Conservation (phyloP, 2,113 vertebrate species). For the Corvus hawaiiensis region DNA sequence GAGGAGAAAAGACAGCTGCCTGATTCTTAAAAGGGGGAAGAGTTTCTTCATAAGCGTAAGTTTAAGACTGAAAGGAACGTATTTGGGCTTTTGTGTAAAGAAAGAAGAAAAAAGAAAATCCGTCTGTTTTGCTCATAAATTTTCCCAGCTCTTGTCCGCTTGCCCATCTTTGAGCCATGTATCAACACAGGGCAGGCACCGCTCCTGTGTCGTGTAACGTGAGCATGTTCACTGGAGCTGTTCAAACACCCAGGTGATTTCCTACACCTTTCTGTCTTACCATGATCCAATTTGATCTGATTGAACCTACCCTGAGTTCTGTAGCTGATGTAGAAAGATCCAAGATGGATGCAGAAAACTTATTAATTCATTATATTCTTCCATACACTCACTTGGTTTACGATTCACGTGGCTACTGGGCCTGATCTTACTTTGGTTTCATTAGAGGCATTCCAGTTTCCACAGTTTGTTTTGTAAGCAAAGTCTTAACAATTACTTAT, state of each 20-base stretch:
- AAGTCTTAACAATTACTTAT: not conserved
- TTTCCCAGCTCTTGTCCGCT: not conserved
- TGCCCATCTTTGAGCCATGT: not conserved
- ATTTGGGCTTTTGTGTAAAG: not conserved
- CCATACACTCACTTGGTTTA: not conserved
- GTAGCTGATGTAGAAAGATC: not conserved
- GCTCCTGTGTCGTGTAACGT: not conserved
- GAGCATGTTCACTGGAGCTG: not conserved
- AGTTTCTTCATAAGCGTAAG: not conserved
- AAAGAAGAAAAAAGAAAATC: not conserved
- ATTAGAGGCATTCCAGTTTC: not conserved
- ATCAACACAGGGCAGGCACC: not conserved
- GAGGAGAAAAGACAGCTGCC: not conserved
- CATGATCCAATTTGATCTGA: not conserved
- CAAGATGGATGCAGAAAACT: not conserved
- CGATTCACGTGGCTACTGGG: not conserved
- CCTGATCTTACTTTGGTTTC: not conserved
- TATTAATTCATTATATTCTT: not conserved
- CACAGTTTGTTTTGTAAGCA: not conserved
- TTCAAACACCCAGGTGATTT: not conserved
- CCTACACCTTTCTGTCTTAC: not conserved
- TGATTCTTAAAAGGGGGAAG: not conserved
- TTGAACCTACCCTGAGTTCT: not conserved
- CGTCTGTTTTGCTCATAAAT: not conserved
- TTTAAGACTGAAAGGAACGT: not conserved